These are phyloP conservation scores for Pelmatolapia mariae DNA, from an alignment of 2,113 vertebrate species.

Conservation along the genomic window DNA sequence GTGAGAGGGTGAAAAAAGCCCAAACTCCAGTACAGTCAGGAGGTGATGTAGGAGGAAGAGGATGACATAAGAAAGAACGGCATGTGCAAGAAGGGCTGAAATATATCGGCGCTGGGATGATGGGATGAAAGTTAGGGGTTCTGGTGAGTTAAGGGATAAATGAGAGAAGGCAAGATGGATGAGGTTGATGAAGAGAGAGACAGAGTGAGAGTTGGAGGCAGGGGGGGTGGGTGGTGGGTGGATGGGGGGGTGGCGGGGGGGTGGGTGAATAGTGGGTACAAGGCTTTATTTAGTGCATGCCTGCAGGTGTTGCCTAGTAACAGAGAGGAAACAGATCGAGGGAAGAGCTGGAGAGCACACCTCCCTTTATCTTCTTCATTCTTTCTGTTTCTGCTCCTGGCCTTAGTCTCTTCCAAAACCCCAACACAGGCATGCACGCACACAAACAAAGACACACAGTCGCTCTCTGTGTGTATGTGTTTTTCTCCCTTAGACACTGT, in stretches of 20 bases:
- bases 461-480: neutral
- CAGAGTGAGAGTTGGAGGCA: constrained; percentile 1
- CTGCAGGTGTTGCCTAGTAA: constrained; percentile 82
- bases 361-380: constrained; percentile 43
- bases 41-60: neutral
- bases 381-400: constrained; percentile 20
- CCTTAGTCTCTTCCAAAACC: constrained; percentile 23
- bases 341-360: constrained; percentile 46
- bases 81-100: neutral
- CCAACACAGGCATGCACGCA: neutral
- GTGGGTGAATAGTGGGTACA: constrained; percentile 24
- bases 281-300: constrained; percentile 79
- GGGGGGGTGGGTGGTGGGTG: neutral
- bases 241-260: fast-evolving
- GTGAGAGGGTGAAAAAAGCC: neutral
- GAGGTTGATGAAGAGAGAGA: constrained; percentile 24
- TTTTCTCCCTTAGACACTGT: neutral
- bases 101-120: neutral
- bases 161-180: constrained; percentile 29
- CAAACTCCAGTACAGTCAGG: neutral
- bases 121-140: neutral
- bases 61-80: neutral
- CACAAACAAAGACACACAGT: constrained; percentile 4
- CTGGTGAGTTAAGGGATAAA: constrained; percentile 7
- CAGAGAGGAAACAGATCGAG: constrained; percentile 69